Conservation (phyloP, 2,888 invertebrate species). For the Heliconius cydno region DNA sequence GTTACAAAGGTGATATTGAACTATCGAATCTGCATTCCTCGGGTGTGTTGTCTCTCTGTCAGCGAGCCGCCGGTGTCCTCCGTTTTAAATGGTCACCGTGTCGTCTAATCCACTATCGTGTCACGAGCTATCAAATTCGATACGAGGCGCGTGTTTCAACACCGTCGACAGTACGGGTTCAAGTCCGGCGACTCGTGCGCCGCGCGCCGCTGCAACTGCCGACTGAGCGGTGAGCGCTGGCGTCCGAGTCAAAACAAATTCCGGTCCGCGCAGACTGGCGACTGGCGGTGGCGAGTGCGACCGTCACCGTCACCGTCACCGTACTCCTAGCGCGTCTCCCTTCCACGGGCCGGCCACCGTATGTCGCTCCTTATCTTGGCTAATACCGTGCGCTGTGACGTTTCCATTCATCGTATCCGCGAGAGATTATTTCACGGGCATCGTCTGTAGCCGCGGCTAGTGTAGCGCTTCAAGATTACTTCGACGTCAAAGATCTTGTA, state of each 20-base stretch:
- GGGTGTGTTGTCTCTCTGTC: neutral
- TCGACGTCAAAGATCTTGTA: constrained; percentile 47
- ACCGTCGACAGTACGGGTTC: constrained; percentile 43
- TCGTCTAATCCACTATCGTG: constrained; percentile 67
- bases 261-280: constrained; percentile 66
- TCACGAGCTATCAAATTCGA: constrained; percentile 75
- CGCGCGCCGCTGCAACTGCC: constrained; percentile 66
- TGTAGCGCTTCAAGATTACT: constrained; percentile 14
- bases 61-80: neutral
- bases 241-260: constrained; percentile 72
- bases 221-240: constrained; percentile 15
- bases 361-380: constrained; percentile 51
- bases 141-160: constrained; percentile 72
- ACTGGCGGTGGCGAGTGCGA: neutral
- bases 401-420: constrained; percentile 75
- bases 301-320: neutral
- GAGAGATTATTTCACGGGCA: constrained; percentile 52
- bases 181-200: constrained; percentile 64
- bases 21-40: constrained; percentile 11
- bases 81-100: constrained; percentile 17
- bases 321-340: constrained; percentile 52
- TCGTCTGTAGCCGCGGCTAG: constrained; percentile 59
- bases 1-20: constrained; percentile 21
- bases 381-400: constrained; percentile 64
- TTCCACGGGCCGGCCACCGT: constrained; percentile 52